Conservation (phyloP, 2,888 invertebrate species). For the Tuberolachnus salignus region DNA sequence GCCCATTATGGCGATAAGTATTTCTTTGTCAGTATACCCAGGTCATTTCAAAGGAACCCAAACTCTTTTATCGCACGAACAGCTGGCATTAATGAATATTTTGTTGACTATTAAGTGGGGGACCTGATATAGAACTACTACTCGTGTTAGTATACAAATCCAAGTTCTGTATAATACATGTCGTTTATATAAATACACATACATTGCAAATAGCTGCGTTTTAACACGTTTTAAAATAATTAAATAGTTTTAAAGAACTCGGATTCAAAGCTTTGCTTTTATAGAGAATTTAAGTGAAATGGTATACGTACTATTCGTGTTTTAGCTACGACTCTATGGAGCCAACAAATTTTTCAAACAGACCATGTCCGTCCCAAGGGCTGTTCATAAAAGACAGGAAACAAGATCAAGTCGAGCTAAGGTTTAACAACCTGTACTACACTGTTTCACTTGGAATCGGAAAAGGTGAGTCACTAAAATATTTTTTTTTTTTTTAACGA, state of each 20-base stretch:
- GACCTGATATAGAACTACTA: neutral
- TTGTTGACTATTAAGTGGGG: neutral
- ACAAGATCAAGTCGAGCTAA: conserved; percentile 71
- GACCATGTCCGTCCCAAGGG: conserved; percentile 22
- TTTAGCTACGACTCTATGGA: conserved; percentile 36
- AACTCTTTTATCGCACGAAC: conserved; percentile 33
- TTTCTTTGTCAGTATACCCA: conserved; percentile 14
- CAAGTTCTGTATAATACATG: neutral
- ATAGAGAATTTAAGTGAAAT: neutral
- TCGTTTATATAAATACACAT: neutral
- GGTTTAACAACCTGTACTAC: conserved; percentile 76
- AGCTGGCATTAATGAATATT: conserved; percentile 26
- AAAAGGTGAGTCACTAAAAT: conserved; percentile 68
- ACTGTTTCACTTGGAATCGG: conserved; percentile 75
- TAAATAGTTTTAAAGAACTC: neutral
- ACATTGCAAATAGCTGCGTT: neutral
- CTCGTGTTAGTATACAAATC: conserved; percentile 2
- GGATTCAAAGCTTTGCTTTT: neutral
- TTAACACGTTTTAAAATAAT: neutral
- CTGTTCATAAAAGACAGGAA: conserved; percentile 59
- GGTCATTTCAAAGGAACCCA: conserved; percentile 36
- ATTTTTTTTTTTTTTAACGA: no score
- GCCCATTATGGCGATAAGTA: conserved; percentile 7
- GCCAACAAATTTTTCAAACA: conserved; percentile 31
- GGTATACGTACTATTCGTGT: neutral